Evolutionary conservation across 2,113 vertebrate genomes (phyloP).

Genomic region (Castor canadensis): DNA sequence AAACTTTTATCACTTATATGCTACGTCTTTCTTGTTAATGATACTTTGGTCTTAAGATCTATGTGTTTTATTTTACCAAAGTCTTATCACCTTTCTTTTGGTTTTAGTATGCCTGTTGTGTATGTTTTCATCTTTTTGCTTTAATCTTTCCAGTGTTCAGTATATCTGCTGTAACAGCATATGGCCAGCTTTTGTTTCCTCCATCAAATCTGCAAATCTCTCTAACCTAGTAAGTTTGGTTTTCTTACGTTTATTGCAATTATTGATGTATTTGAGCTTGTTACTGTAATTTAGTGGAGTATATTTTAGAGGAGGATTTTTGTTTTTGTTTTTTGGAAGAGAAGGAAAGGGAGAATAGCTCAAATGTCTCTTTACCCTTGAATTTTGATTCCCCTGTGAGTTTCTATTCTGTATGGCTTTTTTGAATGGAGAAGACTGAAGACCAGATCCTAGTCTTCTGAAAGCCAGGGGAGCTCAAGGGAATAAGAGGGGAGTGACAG

Average conservation of each 20-base stretch:
- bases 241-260: not conserved
- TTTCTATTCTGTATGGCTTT: not conserved
- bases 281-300: not conserved
- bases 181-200: not conserved
- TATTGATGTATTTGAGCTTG: slow-evolving; percentile 2
- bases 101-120: not conserved
- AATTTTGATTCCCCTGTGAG: not conserved
- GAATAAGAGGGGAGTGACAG: not conserved
- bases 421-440: not conserved
- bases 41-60: not conserved
- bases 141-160: not conserved
- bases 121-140: not conserved
- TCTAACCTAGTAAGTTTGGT: not conserved
- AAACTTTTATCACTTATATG: not conserved
- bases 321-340: not conserved
- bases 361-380: not conserved
- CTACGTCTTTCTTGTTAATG: not conserved
- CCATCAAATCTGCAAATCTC: not conserved
- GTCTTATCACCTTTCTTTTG: not conserved
- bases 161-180: not conserved
- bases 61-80: not conserved
- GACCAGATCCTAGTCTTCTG: not conserved
- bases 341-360: accelerated
- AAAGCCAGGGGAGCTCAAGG: not conserved
- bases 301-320: not conserved